Evolutionary conservation across 2,113 vertebrate genomes (phyloP), one percentile per base, ranked within the genome.

Genomic region (Globicephala melas): DNA sequence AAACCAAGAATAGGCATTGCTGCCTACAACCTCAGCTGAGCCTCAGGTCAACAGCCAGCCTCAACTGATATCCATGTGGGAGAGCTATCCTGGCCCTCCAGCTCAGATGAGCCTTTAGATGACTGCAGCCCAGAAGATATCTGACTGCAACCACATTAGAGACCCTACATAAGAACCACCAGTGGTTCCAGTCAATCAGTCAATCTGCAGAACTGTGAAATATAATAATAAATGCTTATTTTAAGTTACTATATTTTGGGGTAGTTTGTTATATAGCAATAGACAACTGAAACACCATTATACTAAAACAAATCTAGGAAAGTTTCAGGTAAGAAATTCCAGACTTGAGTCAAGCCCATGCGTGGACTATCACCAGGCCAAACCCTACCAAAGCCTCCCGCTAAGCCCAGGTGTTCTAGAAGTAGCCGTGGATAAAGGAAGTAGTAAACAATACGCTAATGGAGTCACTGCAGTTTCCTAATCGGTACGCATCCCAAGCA

Each of bases 221-320:
- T 21, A 85, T 17, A 74, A 25, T 82, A 91, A 86, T 33, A 86
- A 28, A 84, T 12, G 47, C 38, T 96, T 85, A 50, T 73, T 76
- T 94, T 71, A 81, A 92, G 28, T 38, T 6, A 90, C 41, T 74
- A 13, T 33, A 8, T 92, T 63, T 89, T 8, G 47, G 36, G 50
- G 33, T 63, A 63, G 36, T 91, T 81, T 91, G 55, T 91, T 73
- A 23, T 26, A 50, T 9, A 84, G 13, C 11, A 86, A 94, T 8
- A 94, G 89, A 63, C 47, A 89, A 91, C 14, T 47, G 9, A 63
- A 73, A 89, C 53, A 91, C 6, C 14, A 65, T 76, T 91, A 94
- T 7, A 93, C 21, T 76, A 91, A 97, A 94, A 86, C 26, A 92
- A 95, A 73, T 63, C 65, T 68, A 88, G 31, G 15, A 55, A 97